Evolutionary conservation across 2,797 vertebrate species (phyloP).

Genomic region (Arremon aurantiirostris): DNA sequence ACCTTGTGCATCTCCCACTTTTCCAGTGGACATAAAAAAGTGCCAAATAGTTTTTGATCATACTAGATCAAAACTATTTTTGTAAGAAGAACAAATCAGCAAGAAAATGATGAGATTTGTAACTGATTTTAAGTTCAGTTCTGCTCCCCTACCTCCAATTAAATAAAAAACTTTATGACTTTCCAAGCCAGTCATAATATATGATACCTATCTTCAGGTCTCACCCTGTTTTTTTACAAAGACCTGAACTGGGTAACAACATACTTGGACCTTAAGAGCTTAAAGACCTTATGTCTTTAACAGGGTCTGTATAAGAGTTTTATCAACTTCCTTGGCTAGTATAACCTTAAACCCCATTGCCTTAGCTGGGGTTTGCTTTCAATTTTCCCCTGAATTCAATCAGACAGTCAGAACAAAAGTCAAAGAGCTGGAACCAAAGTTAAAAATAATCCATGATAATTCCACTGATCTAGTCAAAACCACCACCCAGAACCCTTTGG

Average conservation of each 20-base stretch:
- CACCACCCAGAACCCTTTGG: not conserved
- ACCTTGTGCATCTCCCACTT: not conserved
- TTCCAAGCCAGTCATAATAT: not conserved
- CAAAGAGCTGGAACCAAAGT: not conserved
- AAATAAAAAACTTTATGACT: not conserved
- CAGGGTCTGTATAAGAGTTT: not conserved
- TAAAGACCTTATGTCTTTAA: not conserved
- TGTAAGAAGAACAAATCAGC: not conserved
- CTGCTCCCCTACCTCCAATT: not conserved
- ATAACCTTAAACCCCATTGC: not conserved
- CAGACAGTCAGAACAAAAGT: not conserved
- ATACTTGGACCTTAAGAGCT: not conserved
- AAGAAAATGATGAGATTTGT: not conserved
- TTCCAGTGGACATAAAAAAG: not conserved
- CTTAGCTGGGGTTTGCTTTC: not conserved
- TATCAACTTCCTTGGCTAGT: not conserved
- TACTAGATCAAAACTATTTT: not conserved
- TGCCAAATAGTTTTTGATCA: not conserved
- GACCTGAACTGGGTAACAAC: not conserved
- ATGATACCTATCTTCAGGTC: not conserved
- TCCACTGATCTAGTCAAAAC: constrained; percentile 7
- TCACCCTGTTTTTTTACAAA: not conserved
- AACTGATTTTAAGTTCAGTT: not conserved
- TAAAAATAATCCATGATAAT: constrained; percentile 36
- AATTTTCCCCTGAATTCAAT: not conserved